Conservation (phyloP, 2,113 vertebrate species). For the Promerops cafer region DNA sequence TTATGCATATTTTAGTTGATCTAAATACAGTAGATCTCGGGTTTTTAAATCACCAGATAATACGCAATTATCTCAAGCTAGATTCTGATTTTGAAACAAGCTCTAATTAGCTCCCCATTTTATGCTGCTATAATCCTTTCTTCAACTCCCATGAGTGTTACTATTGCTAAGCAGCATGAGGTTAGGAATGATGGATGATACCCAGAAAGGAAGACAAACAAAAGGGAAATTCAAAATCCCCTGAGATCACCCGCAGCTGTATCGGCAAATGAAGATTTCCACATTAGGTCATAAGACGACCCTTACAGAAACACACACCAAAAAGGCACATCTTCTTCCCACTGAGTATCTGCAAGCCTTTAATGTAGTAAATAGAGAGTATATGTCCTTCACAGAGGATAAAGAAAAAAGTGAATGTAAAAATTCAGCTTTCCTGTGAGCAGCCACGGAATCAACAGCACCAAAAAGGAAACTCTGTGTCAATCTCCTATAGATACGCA, state of each 20-base stretch:
- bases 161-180: slow-evolving; percentile 58
- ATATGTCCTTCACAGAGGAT: slow-evolving; percentile 43
- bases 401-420: not conserved
- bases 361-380: slow-evolving; percentile 17
- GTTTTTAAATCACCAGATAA: slow-evolving; percentile 52
- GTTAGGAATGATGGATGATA: slow-evolving; percentile 63
- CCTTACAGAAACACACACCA: slow-evolving; percentile 43
- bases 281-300: slow-evolving; percentile 36
- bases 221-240: slow-evolving; percentile 61
- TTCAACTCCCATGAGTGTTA: slow-evolving; percentile 49
- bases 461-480: not conserved
- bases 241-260: slow-evolving; percentile 49
- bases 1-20: slow-evolving; percentile 58
- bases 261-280: slow-evolving; percentile 51
- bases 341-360: slow-evolving; percentile 50
- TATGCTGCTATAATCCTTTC: slow-evolving; percentile 60
- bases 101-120: slow-evolving; percentile 58
- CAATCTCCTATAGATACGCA: not conserved
- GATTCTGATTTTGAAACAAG: slow-evolving; percentile 54
- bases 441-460: not conserved
- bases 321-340: slow-evolving; percentile 33
- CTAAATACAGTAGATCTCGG: slow-evolving; percentile 59
- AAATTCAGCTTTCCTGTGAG: not conserved
- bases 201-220: slow-evolving; percentile 62
- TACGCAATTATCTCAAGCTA: slow-evolving; percentile 40